Base-by-base conservation (phyloP, 1,140 invertebrate species). In the Cotesia glomerata region DNA sequence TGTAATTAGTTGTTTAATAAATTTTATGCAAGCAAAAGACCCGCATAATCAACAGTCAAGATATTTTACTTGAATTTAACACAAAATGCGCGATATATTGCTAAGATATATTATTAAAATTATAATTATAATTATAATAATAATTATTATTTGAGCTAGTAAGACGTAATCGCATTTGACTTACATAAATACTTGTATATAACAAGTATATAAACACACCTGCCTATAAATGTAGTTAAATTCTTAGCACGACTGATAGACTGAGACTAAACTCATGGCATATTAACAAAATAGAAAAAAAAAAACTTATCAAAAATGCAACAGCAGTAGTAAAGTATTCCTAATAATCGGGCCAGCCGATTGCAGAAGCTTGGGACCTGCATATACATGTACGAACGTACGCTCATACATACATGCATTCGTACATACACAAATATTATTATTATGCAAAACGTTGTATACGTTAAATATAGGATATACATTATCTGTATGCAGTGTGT, bases 1-100 rank as follows among this genome's bases (percentile, higher is more conserved):
- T 65, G 63, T 65, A 65, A 65, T 65, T 65, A 65, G 5, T 49
- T 49, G 45, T 65, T 35, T 16, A 62, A 62, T 34, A 62, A 62
- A 62, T 62, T 62, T 34, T 32, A 35, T 62, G 39, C 49, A 56
- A 45, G 7, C 11, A 7, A 45, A 11, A 5, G 39, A 45, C 7
- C 8, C 39, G 39, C 7, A 45, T 45, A 45, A 45, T 45, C 39
- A 45, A 45, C 39, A 45, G 8, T 45, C 39, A 45, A 45, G 39
- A 45, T 45, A 45, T 45, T 45, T 11, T 11, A 45, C 39, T 45
- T 45, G 11, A 45, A 45, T 45, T 45, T 8, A 45, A 7, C 39
- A 5, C 39, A 45, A 45, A 45, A 45, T 11, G 39, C 11, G 39
- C 7, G 39, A 45, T 45, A 45, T 45, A 45, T 5, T 45, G 11